Conservation (phyloP, 2,797 vertebrate species). For the Acridotheres tristis region DNA sequence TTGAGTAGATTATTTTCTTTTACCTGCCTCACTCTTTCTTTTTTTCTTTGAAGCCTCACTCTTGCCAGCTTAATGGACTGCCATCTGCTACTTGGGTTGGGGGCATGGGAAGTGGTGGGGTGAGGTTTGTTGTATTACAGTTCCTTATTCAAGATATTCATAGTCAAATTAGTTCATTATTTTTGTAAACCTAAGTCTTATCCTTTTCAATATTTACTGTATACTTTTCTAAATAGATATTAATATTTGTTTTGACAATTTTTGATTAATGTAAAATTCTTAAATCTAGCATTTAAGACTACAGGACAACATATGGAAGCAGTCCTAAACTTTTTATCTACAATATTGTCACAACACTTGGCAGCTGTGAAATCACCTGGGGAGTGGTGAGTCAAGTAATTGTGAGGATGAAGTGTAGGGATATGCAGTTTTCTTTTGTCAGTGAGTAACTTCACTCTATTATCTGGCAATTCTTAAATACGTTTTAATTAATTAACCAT, state of each 20-base stretch:
- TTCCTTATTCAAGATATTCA: background rate
- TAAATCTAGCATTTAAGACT: background rate
- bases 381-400: background rate
- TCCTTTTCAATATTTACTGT: background rate
- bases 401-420: background rate
- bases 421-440: background rate
- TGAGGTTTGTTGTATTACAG: background rate
- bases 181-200: background rate
- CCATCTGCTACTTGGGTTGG: background rate
- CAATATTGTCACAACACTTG: background rate
- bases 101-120: background rate
- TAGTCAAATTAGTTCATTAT: background rate
- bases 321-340: background rate
- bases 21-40: background rate
- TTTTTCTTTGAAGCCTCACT: background rate
- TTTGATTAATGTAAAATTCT: background rate
- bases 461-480: background rate
- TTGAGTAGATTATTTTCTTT: background rate
- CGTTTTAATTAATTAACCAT: background rate
- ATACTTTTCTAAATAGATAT: background rate
- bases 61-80: background rate
- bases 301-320: background rate
- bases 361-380: background rate
- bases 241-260: background rate
- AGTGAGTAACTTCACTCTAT: background rate